Evolutionary conservation across 2,113 vertebrate species (phyloP), one percentile per base, ranked within the genome.

Genomic region (Verasper variegatus): DNA sequence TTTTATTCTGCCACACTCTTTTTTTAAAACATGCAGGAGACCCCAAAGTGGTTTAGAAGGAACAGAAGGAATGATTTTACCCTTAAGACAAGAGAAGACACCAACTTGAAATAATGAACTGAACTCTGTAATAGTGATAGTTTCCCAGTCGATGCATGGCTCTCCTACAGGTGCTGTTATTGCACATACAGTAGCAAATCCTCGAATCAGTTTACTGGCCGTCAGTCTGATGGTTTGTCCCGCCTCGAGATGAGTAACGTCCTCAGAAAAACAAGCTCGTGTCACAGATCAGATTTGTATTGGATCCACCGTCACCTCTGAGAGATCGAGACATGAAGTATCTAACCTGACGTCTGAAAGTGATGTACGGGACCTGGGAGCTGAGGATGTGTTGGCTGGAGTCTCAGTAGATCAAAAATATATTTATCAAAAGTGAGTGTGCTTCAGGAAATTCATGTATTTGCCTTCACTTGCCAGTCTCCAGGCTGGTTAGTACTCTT

Each of bases 181-280:
- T 86, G 71, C 66, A 83, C 64, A 17, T 74, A 56, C 65, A 80
- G 74, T 68, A 23, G 17, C 35, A 49, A 54, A 67, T 81, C 75
- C 89, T 76, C 74, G 40, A 74, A 87, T 88, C 57, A 8, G 11
- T 71, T 76, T 27, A 47, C 59, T 76, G 83, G 81, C 74, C 90
- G 69, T 88, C 79, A 66, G 92, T 82, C 88, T 92, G 88, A 93
- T 92, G 80, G 79, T 68, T 81, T 74, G 91, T 87, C 31, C 31
- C 6, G 83, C 59, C 68, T 78, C 89, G 87, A 68, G 76, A 91
- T 84, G 69, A 71, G 18, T 84, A 64, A 84, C 80, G 74, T 31
- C 86, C 75, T 70, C 40, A 51, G 66, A 76, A 85, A 79, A 65
- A 68, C 14, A 4, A 18, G 2, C 2, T 74, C 58, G 71, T 74